Conservation (phyloP, 1,140 invertebrate genomes). For the Bombus huntii region DNA sequence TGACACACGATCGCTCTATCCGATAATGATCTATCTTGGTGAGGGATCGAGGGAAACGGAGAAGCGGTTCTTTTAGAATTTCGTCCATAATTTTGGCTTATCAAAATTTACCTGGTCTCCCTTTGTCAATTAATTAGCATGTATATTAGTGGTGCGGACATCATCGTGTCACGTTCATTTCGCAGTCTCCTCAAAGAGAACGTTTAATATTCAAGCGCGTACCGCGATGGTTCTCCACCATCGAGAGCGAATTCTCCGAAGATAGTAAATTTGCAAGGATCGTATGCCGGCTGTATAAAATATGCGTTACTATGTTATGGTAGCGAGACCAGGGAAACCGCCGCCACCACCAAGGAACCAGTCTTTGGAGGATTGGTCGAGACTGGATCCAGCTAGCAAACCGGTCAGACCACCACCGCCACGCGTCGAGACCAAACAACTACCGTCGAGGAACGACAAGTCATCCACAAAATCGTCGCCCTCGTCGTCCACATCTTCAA, state of each 20-base stretch:
- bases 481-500: conserved; percentile 70
- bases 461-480: conserved; percentile 62
- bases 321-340: conserved; percentile 84
- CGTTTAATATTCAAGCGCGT: not conserved
- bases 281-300: not conserved
- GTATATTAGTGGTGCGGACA: not conserved
- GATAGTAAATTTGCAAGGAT: not conserved
- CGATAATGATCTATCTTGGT: not conserved
- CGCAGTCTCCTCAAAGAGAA: too few relatives aligned
- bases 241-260: not conserved
- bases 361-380: conserved; percentile 82
- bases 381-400: conserved; percentile 79
- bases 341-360: conserved; percentile 85
- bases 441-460: conserved; percentile 75
- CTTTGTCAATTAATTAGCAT: not conserved
- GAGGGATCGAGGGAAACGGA: not conserved
- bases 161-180: not conserved
- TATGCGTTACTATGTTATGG: conserved; percentile 25
- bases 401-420: conserved; percentile 88
- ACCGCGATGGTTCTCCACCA: not conserved
- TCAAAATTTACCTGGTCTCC: not conserved
- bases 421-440: conserved; percentile 85
- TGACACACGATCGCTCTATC: not conserved
- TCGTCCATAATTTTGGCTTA: not conserved
- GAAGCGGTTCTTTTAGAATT: not conserved